Conservation (phyloP, 2,797 vertebrate species). For the Macropus fuliginosus region DNA sequence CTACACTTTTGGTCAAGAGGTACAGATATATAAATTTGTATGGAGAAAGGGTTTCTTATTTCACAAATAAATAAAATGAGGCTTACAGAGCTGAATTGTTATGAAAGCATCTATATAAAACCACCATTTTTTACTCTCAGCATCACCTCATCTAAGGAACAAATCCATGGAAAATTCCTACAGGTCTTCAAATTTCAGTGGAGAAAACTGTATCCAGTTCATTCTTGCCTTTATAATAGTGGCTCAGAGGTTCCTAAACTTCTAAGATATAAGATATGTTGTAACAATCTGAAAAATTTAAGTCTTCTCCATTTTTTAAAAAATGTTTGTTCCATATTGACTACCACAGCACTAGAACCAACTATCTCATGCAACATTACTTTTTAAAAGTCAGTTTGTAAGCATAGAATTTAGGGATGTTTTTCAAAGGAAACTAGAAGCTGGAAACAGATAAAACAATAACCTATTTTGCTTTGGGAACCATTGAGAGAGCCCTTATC, state of each 20-base stretch:
- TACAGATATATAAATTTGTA: not conserved
- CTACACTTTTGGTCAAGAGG: not conserved
- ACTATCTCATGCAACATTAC: constrained; percentile 52
- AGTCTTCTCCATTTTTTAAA: constrained; percentile 69
- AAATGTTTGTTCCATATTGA: constrained; percentile 68
- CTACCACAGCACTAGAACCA: constrained; percentile 70
- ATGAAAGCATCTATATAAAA: not conserved
- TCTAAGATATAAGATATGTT: constrained; percentile 61
- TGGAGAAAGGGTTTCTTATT: not conserved
- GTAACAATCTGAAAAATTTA: constrained; percentile 71
- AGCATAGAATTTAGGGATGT: constrained; percentile 17
- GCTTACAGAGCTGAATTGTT: not conserved
- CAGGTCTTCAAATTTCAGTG: constrained; percentile 48
- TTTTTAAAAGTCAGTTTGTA: constrained; percentile 53
- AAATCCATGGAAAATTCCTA: constrained; percentile 36
- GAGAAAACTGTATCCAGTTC: constrained; percentile 43
- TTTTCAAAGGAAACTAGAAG: constrained; percentile 59
- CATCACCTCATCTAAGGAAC: not conserved
- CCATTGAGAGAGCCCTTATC: not conserved
- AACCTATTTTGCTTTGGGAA: not conserved
- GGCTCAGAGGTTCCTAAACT: constrained; percentile 32
- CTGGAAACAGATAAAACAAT: constrained; percentile 27
- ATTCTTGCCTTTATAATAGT: constrained; percentile 59
- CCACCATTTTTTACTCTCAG: constrained; percentile 1
- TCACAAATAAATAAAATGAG: not conserved